Evolutionary conservation across 2,888 invertebrate species (phyloP).

Genomic region (Campopleginae sp.): DNA sequence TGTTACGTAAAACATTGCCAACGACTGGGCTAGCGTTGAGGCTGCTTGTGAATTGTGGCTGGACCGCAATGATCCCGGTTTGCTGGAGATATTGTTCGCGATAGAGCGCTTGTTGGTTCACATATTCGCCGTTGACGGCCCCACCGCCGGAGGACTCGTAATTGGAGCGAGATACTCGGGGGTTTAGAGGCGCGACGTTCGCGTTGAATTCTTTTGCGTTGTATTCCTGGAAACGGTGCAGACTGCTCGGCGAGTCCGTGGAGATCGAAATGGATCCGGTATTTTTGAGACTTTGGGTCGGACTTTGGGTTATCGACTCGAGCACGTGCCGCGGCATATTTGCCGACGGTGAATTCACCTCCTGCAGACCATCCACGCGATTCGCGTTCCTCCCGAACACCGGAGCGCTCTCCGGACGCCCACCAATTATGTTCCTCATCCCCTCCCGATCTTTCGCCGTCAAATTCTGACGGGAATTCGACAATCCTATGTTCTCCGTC

Average conservation of each 20-base stretch:
- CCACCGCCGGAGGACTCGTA: constrained; percentile 62
- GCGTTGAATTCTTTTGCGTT: constrained; percentile 73
- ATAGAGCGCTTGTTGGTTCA: constrained; percentile 77
- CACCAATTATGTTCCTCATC: constrained; percentile 81
- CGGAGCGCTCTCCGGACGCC: constrained; percentile 81
- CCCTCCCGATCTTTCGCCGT: constrained; percentile 81
- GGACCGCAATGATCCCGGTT: constrained; percentile 77
- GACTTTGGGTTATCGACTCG: constrained; percentile 82
- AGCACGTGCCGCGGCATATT: constrained; percentile 81
- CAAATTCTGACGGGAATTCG: constrained; percentile 72
- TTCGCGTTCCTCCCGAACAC: constrained; percentile 79
- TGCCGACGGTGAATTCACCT: constrained; percentile 77
- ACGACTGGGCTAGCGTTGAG: constrained; percentile 72
- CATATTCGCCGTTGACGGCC: constrained; percentile 78
- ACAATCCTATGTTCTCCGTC: constrained; percentile 53
- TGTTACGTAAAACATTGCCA: constrained; percentile 75
- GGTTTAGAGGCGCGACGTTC: constrained; percentile 7
- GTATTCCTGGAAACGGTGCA: constrained; percentile 75
- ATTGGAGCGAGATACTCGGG: constrained; percentile 14
- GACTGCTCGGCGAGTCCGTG: constrained; percentile 73
- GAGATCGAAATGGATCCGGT: constrained; percentile 73
- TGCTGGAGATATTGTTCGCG: constrained; percentile 81
- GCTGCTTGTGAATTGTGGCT: constrained; percentile 70
- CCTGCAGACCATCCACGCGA: constrained; percentile 80
- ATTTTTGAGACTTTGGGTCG: constrained; percentile 80